Base-by-base conservation (phyloP, 2,888 invertebrate species). In the Sphaerophoria taeniata region DNA sequence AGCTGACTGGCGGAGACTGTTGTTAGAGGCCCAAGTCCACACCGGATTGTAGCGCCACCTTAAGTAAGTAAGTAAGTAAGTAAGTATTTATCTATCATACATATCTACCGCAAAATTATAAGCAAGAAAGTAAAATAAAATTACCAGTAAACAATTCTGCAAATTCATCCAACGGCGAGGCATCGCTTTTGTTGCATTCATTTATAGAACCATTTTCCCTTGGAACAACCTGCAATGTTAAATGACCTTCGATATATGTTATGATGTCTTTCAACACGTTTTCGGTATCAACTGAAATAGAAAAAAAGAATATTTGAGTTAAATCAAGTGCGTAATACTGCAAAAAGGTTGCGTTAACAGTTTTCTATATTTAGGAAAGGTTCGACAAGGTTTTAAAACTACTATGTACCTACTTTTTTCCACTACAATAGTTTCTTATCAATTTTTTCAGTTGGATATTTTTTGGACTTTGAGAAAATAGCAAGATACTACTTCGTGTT, bases 61-160 rank as follows among this genome's bases (percentile, higher is more conserved):
- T n/a, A n/a, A n/a, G n/a, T n/a, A n/a, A n/a, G n/a, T n/a, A n/a
- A n/a, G n/a, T n/a, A n/a, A n/a, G n/a, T n/a, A n/a, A n/a, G n/a
- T n/a, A n/a, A n/a, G n/a, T n/a, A n/a, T n/a, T n/a, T n/a, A n/a
- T n/a, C n/a, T n/a, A n/a, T n/a, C n/a, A n/a, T n/a, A n/a, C n/a
- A n/a, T n/a, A 24, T 2, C 24, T 24, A 24, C 24, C 24, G 1
- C 24, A 24, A 43, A 43, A 9, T 58, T 1, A 39, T 0, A 3
- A 24, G 24, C 24, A 24, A 24, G 24, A 24, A 24, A 24, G 2
- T 2, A 24, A 2, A 24, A 24, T 24, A 9, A 2, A 85, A 87
- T 89, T 79, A 91, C 91, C 87, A 77, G 90, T 90, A 87, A 91
- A 91, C 7, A 89, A 51, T 75, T 91, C 91, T 0, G 89, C 88